Evolutionary conservation across 2,888 invertebrate species (phyloP), one percentile per base, ranked within the genome.

Genomic region (Nudaria mundana): DNA sequence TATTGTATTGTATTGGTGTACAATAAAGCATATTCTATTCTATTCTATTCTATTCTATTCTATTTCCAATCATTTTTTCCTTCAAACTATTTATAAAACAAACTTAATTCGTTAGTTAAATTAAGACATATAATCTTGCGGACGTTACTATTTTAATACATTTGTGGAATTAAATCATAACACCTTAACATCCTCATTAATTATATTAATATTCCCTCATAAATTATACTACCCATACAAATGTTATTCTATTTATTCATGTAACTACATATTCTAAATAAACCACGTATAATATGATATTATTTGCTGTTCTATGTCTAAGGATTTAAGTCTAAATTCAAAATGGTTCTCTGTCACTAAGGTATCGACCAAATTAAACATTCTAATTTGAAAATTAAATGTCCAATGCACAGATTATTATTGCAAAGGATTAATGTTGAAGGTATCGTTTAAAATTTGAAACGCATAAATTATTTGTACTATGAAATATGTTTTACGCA

Each of bases 131-230:
- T n/a, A n/a, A n/a, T n/a, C n/a, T n/a, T n/a, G n/a, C n/a, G n/a
- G n/a, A n/a, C n/a, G n/a, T n/a, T n/a, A n/a, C n/a, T n/a, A n/a
- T n/a, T n/a, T n/a, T n/a, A n/a, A n/a, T n/a, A n/a, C n/a, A n/a
- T n/a, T n/a, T n/a, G n/a, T n/a, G n/a, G n/a, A n/a, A n/a, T n/a
- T n/a, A n/a, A n/a, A n/a, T n/a, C n/a, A n/a, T n/a, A n/a, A n/a
- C 45, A 49, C 39, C 30, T 52, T 56, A 48, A 28, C 48, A 43
- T 58, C 45, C 14, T 47, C 62, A 60, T 63, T 44, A 56, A 57
- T 68, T 60, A 66, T 50, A 48, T 53, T 56, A 57, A 64, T 57
- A 52, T 40, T 40, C 37, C 40, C 44, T 48, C 53, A 58, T 59
- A 66, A 60, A 66, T n/a, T n/a, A n/a, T n/a, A n/a, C n/a, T n/a